Conservation (phyloP, 92 coral and sea anemone species). For the Epizoanthus stellaris region DNA sequence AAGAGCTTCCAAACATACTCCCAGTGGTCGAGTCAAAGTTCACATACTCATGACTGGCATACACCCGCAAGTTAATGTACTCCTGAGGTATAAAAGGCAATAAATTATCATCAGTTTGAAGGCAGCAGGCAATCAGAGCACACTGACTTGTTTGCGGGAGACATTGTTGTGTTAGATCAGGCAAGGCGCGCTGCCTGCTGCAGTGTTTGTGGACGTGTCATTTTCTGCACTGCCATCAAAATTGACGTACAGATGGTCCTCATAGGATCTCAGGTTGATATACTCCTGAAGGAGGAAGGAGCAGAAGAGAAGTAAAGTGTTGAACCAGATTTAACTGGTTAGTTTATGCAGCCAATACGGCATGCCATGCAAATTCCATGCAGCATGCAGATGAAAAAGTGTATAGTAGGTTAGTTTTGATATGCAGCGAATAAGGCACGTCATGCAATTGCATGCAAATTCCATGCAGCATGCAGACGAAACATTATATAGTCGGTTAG, state of each 20-base stretch:
- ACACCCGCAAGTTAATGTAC: constrained; percentile 91
- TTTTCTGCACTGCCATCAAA: constrained; percentile 79
- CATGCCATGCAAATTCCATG: constrained; percentile 22
- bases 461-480: neutral
- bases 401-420: neutral
- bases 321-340: constrained; percentile 21
- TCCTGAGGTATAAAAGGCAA: constrained; percentile 86
- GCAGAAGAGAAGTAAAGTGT: constrained; percentile 51
- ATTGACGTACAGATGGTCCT: constrained; percentile 93
- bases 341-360: constrained; percentile 21
- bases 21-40: constrained; percentile 91
- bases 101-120: constrained; percentile 35
- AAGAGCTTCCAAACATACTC: constrained; percentile 32
- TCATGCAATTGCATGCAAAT: neutral
- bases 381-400: neutral
- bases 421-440: neutral
- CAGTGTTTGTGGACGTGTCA: constrained; percentile 37
- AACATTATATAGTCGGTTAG: too few species aligned
- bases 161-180: constrained; percentile 34
- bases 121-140: constrained; percentile 24
- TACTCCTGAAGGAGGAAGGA: constrained; percentile 79
- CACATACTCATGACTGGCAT: constrained; percentile 91
- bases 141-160: constrained; percentile 15
- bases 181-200: constrained; percentile 27
- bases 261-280: constrained; percentile 90